Base-by-base conservation (phyloP, 2,113 vertebrate species). In the Todiramphus chloris region DNA sequence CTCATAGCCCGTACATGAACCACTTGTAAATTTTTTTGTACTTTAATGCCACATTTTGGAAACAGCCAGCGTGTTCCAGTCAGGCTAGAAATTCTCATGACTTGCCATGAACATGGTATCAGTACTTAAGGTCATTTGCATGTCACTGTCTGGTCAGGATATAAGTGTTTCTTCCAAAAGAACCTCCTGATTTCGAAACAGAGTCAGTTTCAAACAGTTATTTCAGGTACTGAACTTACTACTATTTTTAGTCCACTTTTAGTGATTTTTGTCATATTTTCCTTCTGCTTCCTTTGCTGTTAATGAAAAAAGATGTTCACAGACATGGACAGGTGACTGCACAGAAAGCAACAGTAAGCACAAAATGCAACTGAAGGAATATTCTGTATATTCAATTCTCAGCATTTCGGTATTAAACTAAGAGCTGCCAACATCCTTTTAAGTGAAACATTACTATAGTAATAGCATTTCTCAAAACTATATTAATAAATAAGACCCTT, bases 291-390 rank as follows among this genome's bases (percentile, higher is more conserved):
- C 11, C 62, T 91, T 56, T 67, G 37, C 13, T 70, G 7, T 19
- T 83, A 25, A 81, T 63, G 41, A 13, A 86, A 56, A 63, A 92
- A 28, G 10, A 35, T 30, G 5, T 35, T 46, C 37, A 89, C 9
- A 37, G 8, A 72, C 11, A 17, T 7, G 20, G 24, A 84, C 51
- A 68, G 11, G 24, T 17, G 13, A 80, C 24, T 33, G 41, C 30
- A 66, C 10, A 76, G 21, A 64, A 78, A 72, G 17, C 7, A 77
- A 27, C 0, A n/a, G 20, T 0, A 62, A 5, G 23, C 15, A 70
- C 9, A 75, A 83, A 89, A 89, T 6, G 18, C 35, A 83, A 62
- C 10, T 9, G 13, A 69, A 80, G 19, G 21, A 83, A 50, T 46
- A 69, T 37, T 59, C 31, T 43, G 3, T 21, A 20, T 44, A 41